phyloP scores from a whole-genome alignment of 2,113 vertebrate species.

The Scopus umbretta region DNA sequence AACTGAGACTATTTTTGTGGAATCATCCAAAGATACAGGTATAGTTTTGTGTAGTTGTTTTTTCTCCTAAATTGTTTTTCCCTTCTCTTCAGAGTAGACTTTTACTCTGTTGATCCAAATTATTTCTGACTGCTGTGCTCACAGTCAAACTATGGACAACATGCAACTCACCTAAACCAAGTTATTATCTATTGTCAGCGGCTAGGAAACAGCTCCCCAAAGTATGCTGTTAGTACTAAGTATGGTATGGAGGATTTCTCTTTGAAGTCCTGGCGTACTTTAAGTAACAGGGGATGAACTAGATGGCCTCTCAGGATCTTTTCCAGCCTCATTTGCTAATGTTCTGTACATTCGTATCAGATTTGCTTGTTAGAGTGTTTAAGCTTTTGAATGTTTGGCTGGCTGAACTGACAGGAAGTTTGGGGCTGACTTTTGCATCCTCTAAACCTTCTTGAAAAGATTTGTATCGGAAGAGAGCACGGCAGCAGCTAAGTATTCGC shows the following conservation, averaged over 20 bases:
- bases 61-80: background rate
- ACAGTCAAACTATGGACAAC: background rate
- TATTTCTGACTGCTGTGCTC: background rate
- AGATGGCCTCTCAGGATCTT: background rate
- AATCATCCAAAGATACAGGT: background rate
- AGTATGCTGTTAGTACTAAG: background rate
- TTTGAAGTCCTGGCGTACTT: background rate
- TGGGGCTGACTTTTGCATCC: background rate
- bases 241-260: background rate
- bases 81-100: background rate
- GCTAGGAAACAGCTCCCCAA: background rate
- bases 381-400: background rate
- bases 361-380: background rate
- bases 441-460: background rate
- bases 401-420: background rate
- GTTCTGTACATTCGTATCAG: background rate
- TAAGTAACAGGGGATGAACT: background rate
- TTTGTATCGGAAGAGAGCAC: rapidly evolving
- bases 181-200: background rate
- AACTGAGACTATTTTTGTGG: background rate
- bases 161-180: background rate
- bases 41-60: too few relatives aligned
- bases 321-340: background rate
- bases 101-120: background rate
- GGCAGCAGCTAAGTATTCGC: background rate